phyloP scores from a whole-genome alignment of 2,113 vertebrate species.

The Brevimyrus niger region DNA sequence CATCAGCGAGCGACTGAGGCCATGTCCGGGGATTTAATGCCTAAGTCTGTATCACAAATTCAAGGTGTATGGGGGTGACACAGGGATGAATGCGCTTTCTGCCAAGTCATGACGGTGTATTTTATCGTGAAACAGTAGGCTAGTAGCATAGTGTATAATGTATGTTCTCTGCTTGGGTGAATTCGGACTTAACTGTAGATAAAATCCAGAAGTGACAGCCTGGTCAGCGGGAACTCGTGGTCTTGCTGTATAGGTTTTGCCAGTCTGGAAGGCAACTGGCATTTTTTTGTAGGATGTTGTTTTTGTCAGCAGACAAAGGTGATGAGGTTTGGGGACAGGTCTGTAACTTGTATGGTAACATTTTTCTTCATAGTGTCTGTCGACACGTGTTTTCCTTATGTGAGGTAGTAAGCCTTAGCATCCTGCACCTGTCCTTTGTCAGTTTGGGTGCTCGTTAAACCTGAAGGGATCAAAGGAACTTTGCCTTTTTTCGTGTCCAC shows the following conservation, averaged over 20 bases:
- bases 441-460: constrained; percentile 27
- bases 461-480: constrained; percentile 26
- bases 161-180: not conserved
- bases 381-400: not conserved
- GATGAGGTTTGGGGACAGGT: not conserved
- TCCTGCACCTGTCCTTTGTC: constrained; percentile 6
- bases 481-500: constrained; percentile 18
- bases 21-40: not conserved
- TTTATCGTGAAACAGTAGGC: not conserved
- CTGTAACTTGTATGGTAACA: not conserved
- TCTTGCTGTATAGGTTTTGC: not conserved
- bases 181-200: not conserved
- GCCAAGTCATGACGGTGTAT: not conserved
- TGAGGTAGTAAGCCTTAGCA: not conserved
- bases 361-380: not conserved
- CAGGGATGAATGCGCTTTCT: not conserved
- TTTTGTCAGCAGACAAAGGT: not conserved
- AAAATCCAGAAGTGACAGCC: not conserved
- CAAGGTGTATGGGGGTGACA: not conserved
- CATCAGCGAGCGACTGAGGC: not conserved
- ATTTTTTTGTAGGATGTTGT: not conserved
- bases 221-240: not conserved
- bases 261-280: not conserved
- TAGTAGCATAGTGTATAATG: not conserved
- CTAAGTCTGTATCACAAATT: not conserved